Base-by-base conservation (phyloP, 2,888 invertebrate genomes). In the Pyrgus malvae region DNA sequence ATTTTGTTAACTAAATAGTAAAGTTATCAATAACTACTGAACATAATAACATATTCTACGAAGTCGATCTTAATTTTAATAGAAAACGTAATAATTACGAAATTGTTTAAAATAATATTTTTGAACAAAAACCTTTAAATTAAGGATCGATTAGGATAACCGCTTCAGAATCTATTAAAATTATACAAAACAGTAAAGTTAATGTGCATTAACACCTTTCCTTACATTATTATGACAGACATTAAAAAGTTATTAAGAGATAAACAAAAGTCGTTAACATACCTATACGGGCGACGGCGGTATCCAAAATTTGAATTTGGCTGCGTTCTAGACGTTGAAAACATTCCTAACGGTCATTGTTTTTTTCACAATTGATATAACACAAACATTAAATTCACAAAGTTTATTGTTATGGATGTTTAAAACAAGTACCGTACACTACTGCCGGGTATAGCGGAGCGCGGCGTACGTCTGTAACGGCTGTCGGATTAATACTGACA, bases 401-500 rank as follows among this genome's bases (percentile, higher is more conserved):
- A 46, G 8, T 16, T 31, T 21, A 31, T n/a, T 17, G 11, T 23
- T 12, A 41, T 25, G 35, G 25, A 35, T 50, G 7, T 42, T 17
- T 23, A 16, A 14, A 23, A 17, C 1, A 33, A 35, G 12, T 11
- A 31, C 11, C 40, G 14, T 42, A 19, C 50, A 53, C 57, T 48
- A 25, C 37, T 25, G 31, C 11, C 25, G 50, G 25, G 1, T 19
- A 41, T n/a, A 23, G 21, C 42, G 51, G 54, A 58, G 49, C 60
- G 56, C 48, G 57, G 57, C 64, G 60, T 65, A 74, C 85, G 77
- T 70, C 74, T 72, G 66, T 62, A 69, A 68, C 79, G 79, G 79
- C 80, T 72, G 86, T 76, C 70, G 80, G 79, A 78, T 82, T 83
- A 83, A 83, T 81, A 90, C 89, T 90, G 85, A 80, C 82, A 84